phyloP scores from a whole-genome alignment of 2,888 invertebrate genomes.

The Dendrolimus houi region DNA sequence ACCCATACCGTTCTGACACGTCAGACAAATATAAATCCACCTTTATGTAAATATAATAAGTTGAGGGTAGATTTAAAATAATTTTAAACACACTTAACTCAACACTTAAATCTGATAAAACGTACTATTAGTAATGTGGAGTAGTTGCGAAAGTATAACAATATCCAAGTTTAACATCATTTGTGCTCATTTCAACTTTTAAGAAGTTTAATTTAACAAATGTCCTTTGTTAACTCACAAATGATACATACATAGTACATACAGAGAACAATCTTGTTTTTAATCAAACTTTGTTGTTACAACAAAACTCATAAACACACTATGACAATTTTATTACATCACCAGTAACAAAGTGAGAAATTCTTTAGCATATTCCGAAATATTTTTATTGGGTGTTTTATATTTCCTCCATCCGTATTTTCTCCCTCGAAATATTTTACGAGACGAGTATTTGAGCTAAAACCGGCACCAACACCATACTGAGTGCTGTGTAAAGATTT shows the following conservation, averaged over 20 bases:
- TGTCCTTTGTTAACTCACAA: too few species aligned
- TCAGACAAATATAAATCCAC: too few species aligned
- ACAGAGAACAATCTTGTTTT: constrained; percentile 6
- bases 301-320: not conserved
- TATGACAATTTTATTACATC: not conserved
- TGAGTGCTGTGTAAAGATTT: constrained; percentile 32
- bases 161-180: too few species aligned
- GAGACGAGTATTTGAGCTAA: constrained; percentile 38
- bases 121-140: too few species aligned
- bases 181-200: too few species aligned
- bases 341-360: not conserved
- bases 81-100: too few species aligned
- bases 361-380: not conserved
- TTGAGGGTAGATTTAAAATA: too few species aligned
- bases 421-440: constrained; percentile 18
- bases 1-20: too few species aligned
- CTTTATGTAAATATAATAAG: too few species aligned
- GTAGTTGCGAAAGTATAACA: too few species aligned
- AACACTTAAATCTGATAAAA: too few species aligned
- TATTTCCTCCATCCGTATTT: constrained; percentile 7
- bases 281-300: constrained; percentile 3
- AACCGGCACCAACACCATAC: constrained; percentile 36
- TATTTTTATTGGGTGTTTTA: constrained; percentile 8
- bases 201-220: too few species aligned
- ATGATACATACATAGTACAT: constrained; percentile 12